Evolutionary conservation across 2,888 invertebrate species (phyloP).

Genomic region (Iselma pallidipennis): DNA sequence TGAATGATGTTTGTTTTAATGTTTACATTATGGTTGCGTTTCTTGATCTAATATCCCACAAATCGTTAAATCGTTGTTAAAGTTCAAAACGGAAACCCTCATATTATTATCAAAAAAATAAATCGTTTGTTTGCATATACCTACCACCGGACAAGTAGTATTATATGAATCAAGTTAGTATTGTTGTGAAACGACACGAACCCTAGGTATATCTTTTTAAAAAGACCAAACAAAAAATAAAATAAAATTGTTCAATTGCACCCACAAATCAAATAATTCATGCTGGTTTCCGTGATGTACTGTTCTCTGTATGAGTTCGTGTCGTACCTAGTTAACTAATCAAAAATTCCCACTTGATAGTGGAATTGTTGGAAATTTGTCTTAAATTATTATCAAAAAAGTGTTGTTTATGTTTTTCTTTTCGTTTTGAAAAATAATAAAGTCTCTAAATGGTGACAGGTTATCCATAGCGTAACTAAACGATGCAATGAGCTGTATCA

Average conservation of each 20-base stretch:
- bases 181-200: no score
- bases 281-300: slow-evolving; percentile 32
- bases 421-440: not conserved
- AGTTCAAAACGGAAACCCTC: not conserved
- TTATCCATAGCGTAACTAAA: slow-evolving; percentile 46
- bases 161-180: not conserved
- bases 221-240: slow-evolving; percentile 3
- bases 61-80: not conserved
- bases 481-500: slow-evolving; percentile 67
- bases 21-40: not conserved
- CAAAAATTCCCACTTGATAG: slow-evolving; percentile 39
- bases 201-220: not conserved
- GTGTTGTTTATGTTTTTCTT: not conserved
- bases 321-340: slow-evolving; percentile 34
- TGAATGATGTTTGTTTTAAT: not conserved
- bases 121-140: not conserved
- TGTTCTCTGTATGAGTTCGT: not conserved
- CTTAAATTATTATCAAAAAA: not conserved
- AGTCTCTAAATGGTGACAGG: not conserved
- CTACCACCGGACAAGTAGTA: no score
- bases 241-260: no score
- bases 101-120: slow-evolving; percentile 1
- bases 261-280: slow-evolving; percentile 32
- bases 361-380: not conserved
- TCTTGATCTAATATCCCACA: not conserved